Conservation (phyloP, 53 echinoderm and acorn worm species). For the Antedon mediterranea region DNA sequence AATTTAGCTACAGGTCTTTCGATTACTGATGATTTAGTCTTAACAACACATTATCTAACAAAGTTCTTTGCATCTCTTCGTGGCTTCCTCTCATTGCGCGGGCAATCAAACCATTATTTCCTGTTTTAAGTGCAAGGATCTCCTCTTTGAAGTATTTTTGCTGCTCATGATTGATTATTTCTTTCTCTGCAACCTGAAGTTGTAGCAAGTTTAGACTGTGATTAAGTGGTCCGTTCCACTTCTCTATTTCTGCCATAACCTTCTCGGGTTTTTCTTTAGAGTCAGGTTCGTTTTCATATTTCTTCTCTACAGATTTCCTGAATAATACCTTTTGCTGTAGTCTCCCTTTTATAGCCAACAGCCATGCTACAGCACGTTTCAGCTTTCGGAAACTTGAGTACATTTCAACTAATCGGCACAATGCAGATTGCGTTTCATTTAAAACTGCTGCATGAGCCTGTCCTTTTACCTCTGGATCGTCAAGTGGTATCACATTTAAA, state of each 20-base stretch:
- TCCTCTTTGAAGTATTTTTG: background rate
- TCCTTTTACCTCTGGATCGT: slow-evolving; percentile 20
- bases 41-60: no score
- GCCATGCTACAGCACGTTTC: slow-evolving; percentile 19
- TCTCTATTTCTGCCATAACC: no score
- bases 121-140: background rate
- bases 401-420: background rate
- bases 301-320: background rate
- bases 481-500: background rate
- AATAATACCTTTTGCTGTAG: background rate
- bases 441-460: background rate
- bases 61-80: no score
- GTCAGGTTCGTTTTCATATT: no score
- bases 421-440: background rate
- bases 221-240: no score
- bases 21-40: no score
- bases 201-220: background rate
- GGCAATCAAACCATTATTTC: background rate
- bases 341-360: background rate
- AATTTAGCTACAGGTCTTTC: no score
- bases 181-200: slow-evolving; percentile 1
- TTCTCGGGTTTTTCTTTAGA: no score
- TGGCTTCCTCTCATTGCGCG: background rate
- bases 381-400: slow-evolving; percentile 12
- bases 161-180: slow-evolving; percentile 2